Conservation (phyloP, 2,797 vertebrate genomes). For the Hippopotamyrus pictus region DNA sequence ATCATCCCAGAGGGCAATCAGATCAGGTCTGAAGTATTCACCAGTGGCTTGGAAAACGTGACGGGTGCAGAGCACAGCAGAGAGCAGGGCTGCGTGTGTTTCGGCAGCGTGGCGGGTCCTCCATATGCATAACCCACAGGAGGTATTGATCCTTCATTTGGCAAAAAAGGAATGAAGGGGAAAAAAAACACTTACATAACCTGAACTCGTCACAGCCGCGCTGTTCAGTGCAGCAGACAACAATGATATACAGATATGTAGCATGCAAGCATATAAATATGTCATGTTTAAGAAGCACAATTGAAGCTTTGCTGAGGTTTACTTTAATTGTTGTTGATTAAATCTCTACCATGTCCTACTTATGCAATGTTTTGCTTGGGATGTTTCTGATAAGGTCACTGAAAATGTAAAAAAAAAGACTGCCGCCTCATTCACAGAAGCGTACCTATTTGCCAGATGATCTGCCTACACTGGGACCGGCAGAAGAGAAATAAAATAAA, state of each 20-base stretch:
- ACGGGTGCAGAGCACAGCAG: slow-evolving; percentile 78
- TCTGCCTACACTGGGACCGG: slow-evolving; percentile 42
- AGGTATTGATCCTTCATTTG: slow-evolving; percentile 98
- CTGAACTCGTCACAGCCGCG: slow-evolving; percentile 97
- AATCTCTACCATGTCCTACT: not conserved
- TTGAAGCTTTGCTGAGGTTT: not conserved
- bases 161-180: slow-evolving; percentile 63
- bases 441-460: slow-evolving; percentile 66
- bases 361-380: slow-evolving; percentile 51
- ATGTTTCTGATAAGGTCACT: slow-evolving; percentile 51
- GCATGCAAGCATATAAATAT: not conserved
- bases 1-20: slow-evolving; percentile 89
- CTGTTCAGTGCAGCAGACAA: slow-evolving; percentile 72
- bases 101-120: slow-evolving; percentile 75
- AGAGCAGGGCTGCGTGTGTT: slow-evolving; percentile 48
- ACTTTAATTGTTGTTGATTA: not conserved
- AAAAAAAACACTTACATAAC: slow-evolving; percentile 80
- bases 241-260: slow-evolving; percentile 19
- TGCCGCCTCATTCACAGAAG: slow-evolving; percentile 70
- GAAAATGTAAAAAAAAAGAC: slow-evolving; percentile 56
- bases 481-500: not conserved
- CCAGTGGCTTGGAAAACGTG: slow-evolving; percentile 92
- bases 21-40: slow-evolving; percentile 97
- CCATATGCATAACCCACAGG: slow-evolving; percentile 96
- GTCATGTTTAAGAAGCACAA: not conserved